phyloP scores from a whole-genome alignment of 2,113 vertebrate species.

The Tympanuchus pallidicinctus region DNA sequence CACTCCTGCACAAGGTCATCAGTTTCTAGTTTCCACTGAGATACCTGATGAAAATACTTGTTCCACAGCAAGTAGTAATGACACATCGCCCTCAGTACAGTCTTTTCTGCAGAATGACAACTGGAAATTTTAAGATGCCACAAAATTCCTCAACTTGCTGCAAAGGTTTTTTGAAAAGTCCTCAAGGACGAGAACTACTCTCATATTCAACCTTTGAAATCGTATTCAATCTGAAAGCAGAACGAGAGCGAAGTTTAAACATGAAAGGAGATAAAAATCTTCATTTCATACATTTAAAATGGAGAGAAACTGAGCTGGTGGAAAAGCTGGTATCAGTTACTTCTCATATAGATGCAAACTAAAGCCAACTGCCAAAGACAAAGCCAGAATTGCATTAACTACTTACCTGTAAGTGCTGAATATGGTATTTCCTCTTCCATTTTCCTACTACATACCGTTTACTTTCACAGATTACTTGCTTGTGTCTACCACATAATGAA shows the following conservation, averaged over 20 bases:
- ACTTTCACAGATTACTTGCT: neutral
- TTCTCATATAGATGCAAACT: neutral
- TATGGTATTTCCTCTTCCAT: neutral
- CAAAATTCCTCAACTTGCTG: too few relatives aligned
- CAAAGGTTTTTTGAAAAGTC: neutral
- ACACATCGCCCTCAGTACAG: neutral
- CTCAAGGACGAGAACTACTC: neutral
- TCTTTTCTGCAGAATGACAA: neutral
- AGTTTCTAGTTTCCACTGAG: slow-evolving; percentile 23
- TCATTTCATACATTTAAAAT: neutral
- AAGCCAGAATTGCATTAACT: neutral
- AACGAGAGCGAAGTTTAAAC: neutral
- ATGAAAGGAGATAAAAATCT: neutral
- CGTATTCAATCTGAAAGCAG: neutral
- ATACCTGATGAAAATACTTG: slow-evolving; percentile 27
- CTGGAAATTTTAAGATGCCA: neutral
- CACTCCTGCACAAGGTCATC: neutral
- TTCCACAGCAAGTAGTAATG: slow-evolving; percentile 24
- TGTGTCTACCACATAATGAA: rapidly evolving
- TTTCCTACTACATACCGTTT: neutral
- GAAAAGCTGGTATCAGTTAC: neutral
- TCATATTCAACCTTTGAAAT: neutral
- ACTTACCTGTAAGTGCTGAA: neutral
- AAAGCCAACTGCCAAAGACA: neutral
- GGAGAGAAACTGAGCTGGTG: neutral